These are phyloP conservation scores for Tortrix viridana DNA, from an alignment of 2,888 invertebrate species.

Conservation along the genomic window DNA sequence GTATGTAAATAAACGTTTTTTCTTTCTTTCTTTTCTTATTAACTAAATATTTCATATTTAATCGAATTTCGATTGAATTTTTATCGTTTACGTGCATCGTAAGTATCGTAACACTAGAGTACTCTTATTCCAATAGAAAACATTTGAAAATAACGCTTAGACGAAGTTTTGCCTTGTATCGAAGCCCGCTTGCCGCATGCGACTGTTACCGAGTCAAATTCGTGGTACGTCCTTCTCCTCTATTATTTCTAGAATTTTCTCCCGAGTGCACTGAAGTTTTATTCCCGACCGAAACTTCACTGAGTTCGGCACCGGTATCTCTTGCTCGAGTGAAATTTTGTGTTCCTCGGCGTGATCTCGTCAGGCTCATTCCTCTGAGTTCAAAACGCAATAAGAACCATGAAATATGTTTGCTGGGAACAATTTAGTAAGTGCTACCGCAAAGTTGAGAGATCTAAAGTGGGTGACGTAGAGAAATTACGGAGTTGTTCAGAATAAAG, in stretches of 20 bases:
- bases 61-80: too few species aligned
- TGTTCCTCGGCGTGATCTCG: slow-evolving; percentile 45
- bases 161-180: background rate
- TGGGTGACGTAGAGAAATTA: slow-evolving; percentile 6
- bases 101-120: too few species aligned
- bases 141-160: too few species aligned
- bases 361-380: slow-evolving; percentile 32
- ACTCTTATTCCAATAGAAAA: too few species aligned
- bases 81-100: too few species aligned
- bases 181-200: slow-evolving; percentile 19
- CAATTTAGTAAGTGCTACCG: slow-evolving; percentile 20
- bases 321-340: slow-evolving; percentile 49
- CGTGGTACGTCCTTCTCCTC: slow-evolving; percentile 38
- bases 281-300: slow-evolving; percentile 48
- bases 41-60: too few species aligned
- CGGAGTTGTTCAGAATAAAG: slow-evolving; percentile 3
- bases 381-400: slow-evolving; percentile 25
- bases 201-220: slow-evolving; percentile 28
- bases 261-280: slow-evolving; percentile 48
- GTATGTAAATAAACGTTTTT: too few species aligned
- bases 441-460: slow-evolving; percentile 2
- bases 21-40: too few species aligned
- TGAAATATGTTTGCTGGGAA: slow-evolving; percentile 29
- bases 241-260: slow-evolving; percentile 42
- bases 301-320: slow-evolving; percentile 45